phyloP scores from a whole-genome alignment of 2,888 invertebrate genomes.

The Augochlorella aurata region DNA sequence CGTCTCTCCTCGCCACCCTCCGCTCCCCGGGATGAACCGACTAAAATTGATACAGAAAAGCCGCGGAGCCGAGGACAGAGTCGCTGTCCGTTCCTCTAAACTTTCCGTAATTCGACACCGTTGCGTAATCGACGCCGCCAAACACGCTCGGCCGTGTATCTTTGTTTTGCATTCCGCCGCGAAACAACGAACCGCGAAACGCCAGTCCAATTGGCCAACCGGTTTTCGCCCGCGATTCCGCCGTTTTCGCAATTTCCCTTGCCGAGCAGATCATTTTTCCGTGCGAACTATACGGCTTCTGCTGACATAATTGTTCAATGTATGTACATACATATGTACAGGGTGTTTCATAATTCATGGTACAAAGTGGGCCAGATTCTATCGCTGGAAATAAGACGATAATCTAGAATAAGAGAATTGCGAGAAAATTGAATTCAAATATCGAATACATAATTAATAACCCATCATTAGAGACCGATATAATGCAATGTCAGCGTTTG shows the following conservation, averaged over 20 bases:
- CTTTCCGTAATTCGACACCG: constrained; percentile 19
- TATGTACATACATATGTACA: too few relatives aligned
- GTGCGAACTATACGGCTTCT: too few relatives aligned
- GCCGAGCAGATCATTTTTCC: too few relatives aligned
- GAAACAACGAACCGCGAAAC: constrained; percentile 9
- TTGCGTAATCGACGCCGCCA: constrained; percentile 10
- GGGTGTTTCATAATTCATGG: too few relatives aligned
- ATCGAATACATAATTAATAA: too few relatives aligned
- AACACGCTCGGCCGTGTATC: background rate
- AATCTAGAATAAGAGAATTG: too few relatives aligned
- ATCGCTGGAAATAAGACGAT: too few relatives aligned
- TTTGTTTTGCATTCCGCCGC: background rate
- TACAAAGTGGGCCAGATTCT: too few relatives aligned
- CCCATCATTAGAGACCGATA: too few relatives aligned
- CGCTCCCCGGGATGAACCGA: background rate
- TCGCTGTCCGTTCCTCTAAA: background rate
- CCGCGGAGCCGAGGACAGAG: background rate
- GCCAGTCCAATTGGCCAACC: background rate
- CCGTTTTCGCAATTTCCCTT: background rate
- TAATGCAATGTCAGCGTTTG: too few relatives aligned
- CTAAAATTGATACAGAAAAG: constrained; percentile 6
- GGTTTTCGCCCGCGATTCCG: background rate
- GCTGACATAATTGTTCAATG: too few relatives aligned
- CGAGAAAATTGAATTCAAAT: too few relatives aligned
- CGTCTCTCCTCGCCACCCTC: background rate